Base-by-base conservation (phyloP, 2,113 vertebrate genomes). In the Ophiodon elongatus region DNA sequence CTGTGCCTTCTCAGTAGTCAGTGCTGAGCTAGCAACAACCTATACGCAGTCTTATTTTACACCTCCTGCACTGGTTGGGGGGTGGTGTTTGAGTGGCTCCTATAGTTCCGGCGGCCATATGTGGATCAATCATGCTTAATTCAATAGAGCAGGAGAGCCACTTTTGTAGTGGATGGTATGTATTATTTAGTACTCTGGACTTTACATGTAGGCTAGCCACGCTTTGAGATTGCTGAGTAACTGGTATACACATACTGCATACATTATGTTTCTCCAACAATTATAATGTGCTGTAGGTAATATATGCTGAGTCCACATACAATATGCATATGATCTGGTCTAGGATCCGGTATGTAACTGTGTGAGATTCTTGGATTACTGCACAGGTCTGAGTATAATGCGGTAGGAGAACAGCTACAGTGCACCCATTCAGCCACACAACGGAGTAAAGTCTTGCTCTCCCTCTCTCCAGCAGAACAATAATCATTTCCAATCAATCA, bases 41-140 rank as follows among this genome's bases (percentile, higher is more conserved):
- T 78, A 65, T 56, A 56, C 14, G 3, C 29, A 74, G 29, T 80
- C 84, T 87, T 84, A 81, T 74, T 86, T 88, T 83, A 91, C 81
- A 83, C 64, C 85, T 63, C 50, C 62, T 71, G 63, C 67, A 19
- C 83, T 79, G 50, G 60, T 73, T 73, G 72, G 81, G 56, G 56
- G 66, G 73, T 79, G 37, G 64, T 64, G 41, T 89, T 84, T 85
- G 73, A 88, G 73, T 81, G 85, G 73, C 76, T 88, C 68, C 47
- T 82, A 68, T 75, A 83, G 73, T 93, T 85, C 31, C 66, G 75
- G 64, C 76, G 78, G 70, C 78, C 35, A 64, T 43, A 59, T 84
- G 60, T 31, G 63, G 82, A 92, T 94, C 88, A 93, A 91, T 94
- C 90, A 91, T 74, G 68, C 87, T 92, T 94, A 89, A 93, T 91